Conservation (phyloP, 2,113 vertebrate genomes). For the Aplodontia rufa region DNA sequence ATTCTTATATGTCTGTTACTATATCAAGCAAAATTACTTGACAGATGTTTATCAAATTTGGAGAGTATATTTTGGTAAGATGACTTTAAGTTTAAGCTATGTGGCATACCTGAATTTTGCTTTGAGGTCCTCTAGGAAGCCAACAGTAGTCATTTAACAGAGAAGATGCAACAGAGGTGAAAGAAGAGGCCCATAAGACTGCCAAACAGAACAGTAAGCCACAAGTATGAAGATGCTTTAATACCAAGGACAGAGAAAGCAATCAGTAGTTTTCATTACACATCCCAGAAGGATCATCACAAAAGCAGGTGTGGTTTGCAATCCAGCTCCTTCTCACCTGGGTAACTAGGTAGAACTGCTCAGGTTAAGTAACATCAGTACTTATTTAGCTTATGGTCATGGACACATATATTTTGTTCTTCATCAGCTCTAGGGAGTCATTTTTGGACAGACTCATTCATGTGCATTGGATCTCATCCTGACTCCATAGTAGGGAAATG, state of each 20-base stretch:
- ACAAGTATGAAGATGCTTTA: slow-evolving; percentile 48
- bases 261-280: slow-evolving; percentile 50
- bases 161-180: slow-evolving; percentile 31
- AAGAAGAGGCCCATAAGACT: slow-evolving; percentile 58
- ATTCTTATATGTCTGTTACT: neutral
- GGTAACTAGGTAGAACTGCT: neutral
- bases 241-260: slow-evolving; percentile 71
- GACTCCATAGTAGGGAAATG: neutral
- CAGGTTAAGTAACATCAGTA: neutral
- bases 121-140: neutral
- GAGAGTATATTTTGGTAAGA: neutral
- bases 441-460: neutral
- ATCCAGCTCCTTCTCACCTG: neutral
- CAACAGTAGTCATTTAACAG: slow-evolving; percentile 43
- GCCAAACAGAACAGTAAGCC: slow-evolving; percentile 42
- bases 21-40: slow-evolving; percentile 36
- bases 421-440: neutral
- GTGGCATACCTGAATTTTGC: slow-evolving; percentile 31
- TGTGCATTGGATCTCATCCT: neutral
- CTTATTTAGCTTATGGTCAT: slow-evolving; percentile 28
- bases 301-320: neutral
- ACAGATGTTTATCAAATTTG: slow-evolving; percentile 33
- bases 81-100: slow-evolving; percentile 37
- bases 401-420: neutral
- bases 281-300: slow-evolving; percentile 11